phyloP scores from a whole-genome alignment of 2,113 vertebrate species.

The Psittacara wagleri region DNA sequence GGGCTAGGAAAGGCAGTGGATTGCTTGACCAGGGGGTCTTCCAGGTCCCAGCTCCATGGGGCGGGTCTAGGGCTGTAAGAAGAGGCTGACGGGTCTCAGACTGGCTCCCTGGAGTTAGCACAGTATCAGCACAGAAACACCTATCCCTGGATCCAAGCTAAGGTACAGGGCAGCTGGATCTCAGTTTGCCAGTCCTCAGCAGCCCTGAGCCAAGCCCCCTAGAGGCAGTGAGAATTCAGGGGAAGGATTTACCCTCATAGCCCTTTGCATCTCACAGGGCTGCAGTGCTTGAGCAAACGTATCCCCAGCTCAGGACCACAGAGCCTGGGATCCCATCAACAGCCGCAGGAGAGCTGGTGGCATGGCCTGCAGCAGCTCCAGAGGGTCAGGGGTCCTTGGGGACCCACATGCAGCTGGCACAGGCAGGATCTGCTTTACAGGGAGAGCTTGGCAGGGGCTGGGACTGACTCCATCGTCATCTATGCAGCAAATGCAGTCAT shows the following conservation, averaged over 20 bases:
- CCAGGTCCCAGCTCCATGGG: not conserved
- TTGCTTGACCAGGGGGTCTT: not conserved
- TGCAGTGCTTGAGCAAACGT: not conserved
- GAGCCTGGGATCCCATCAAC: not conserved
- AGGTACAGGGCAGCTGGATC: not conserved
- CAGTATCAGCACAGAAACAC: not conserved
- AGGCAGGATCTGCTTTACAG: not conserved
- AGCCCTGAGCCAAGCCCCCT: not conserved
- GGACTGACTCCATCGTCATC: not conserved
- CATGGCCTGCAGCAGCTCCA: not conserved
- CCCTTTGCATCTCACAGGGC: not conserved
- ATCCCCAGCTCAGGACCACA: not conserved
- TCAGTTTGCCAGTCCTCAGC: not conserved
- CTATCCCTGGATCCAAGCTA: not conserved
- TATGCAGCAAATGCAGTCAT: not conserved
- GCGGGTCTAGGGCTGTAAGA: not conserved
- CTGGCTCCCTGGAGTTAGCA: not conserved
- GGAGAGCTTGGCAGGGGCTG: not conserved
- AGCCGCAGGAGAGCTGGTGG: not conserved
- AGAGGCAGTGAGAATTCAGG: not conserved
- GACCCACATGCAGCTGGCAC: not conserved
- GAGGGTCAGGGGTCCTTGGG: not conserved
- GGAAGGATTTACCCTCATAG: accelerated
- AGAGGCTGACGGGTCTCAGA: not conserved
- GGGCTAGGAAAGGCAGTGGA: accelerated